Evolutionary conservation across 1,140 invertebrate genomes (phyloP), one percentile per base, ranked within the genome.

Genomic region (Pseudachorutes palmiensis): DNA sequence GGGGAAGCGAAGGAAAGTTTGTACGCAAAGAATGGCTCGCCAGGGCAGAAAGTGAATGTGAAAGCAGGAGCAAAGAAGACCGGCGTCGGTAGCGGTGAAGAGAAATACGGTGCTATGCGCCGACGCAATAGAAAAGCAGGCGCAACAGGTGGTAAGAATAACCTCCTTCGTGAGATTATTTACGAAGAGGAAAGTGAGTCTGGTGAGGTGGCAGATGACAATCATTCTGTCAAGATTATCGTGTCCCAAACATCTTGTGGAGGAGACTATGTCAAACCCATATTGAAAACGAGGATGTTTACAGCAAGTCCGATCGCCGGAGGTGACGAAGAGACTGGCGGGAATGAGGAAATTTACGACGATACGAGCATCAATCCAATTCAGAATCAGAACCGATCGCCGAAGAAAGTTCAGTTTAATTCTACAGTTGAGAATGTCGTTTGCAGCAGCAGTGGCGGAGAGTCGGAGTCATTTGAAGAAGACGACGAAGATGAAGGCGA

Each of bases 381-480:
- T n/a, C n/a, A n/a, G n/a, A n/a, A n/a, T n/a, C n/a, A 5, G 24
- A 55, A 3, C 36, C 31, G 61, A 41, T 31, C 61, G 3, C 69
- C 61, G 60, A 71, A 71, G 58, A 74, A 74, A 59, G 72, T 74
- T 1, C 72, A 74, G 55, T 74, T 74, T 60, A 67, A 73, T 65
- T 51, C 29, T 19, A 19, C 51, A 5, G 5, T 22, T 55, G 65
- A 59, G 29, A 57, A 67, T 55, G 12, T 70, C 2, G 48, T 71
- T 3, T 12, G 41, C 30, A 65, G 36, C 36, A 9, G 19, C 9
- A 45, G 36, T 45, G 19, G 36, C 19, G 59, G 33, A 9, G 59
- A 61, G 26, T 61, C 59, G 9, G 30, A 61, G 59, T 61, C 59
- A 32, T 24, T 12, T 9, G 55, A 58, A 12, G 55, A 58, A 9